Base-by-base conservation (phyloP, 2,888 invertebrate genomes). In the Drosophila engyochracea region DNA sequence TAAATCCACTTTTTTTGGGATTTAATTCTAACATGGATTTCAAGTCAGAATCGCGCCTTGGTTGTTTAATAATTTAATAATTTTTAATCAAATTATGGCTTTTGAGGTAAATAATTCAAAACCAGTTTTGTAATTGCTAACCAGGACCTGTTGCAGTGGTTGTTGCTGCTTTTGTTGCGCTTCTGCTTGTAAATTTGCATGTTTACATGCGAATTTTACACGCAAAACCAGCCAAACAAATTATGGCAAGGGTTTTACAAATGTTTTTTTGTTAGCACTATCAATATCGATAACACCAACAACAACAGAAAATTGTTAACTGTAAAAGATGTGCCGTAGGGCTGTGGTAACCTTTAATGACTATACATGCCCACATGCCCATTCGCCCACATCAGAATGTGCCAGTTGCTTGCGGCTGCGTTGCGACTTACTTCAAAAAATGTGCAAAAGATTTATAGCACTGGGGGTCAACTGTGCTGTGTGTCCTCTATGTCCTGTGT, bases 181-280 rank as follows among this genome's bases (percentile, higher is more conserved):
- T 31, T 64, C 70, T 58, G 64, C 83, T 69, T 83, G 83, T 84
- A 83, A 74, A 88, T 83, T 78, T 70, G 70, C 89, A 76, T 84
- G 84, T 84, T 89, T 70, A 84, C 84, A 84, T 79, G 76, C 35
- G 54, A 73, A 86, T 83, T 76, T 65, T 74, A 83, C 83, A 88
- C 84, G 79, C 83, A 68, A 64, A 62, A 57, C n/a, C 47, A 61
- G 63, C 62, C 63, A 73, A 79, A 70, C 85, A 62, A 77, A 79
- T 74, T 77, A 80, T 49, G 63, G 62, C 58, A 71, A 71, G 70
- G 60, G 31, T 58, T 44, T 62, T 62, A 44, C 57, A 52, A 51
- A 55, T 74, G 52, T 44, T 52, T 25, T 25, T 59, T 51, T 51
- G 53, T 51, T 30, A 37, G 57, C 47, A 47, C 53, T 22, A 69